Evolutionary conservation across 2,113 vertebrate species (phyloP), one percentile per base, ranked within the genome.

Genomic region (Eonycteris spelaea): DNA sequence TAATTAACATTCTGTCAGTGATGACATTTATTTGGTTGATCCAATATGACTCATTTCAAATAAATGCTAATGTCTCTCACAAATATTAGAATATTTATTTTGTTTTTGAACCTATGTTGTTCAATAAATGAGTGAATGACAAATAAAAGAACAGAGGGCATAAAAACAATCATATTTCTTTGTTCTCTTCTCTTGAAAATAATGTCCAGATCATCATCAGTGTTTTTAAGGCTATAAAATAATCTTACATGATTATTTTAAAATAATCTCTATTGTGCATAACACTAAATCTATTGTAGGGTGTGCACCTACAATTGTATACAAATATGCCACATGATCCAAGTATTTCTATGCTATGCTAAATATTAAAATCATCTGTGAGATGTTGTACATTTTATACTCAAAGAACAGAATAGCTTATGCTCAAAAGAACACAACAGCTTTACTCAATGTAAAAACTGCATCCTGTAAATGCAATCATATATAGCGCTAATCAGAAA

Each of bases 81-180:
- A 45, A 65, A 87, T 90, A 86, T 87, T 75, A 86, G 26, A 26
- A 73, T 80, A 15, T 38, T 93, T 86, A 78, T 74, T 91, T 83
- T 53, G 57, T 7, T 59, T 12, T 90, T 59, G 94, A 79, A 92
- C 28, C 33, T 38, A 30, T 30, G 48, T 5, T 70, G 1, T 74
- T 94, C 53, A 87, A 79, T 80, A 90, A 92, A 43, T 48, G 33
- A 94, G 1, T 83, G 13, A 75, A 15, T 65, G 22, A 45, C 22
- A 84, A 51, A 73, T 51, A 65, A 80, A 78, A 15, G 3, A 55
- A 3, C 13, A 70, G 22, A 91, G 22, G 40, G 12, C 8, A 70
- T 33, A 89, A 86, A 91, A 86, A 75, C 51, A 38, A 38, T 40
- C 30, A 45, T 86, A 71, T 55, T 70, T 77, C 6, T 74, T 91